A percentile compares a stretch with the other conserved stretches of the same genome.
These are phyloP conservation scores for Leontocebus nigricollis DNA, from an alignment of 2,797 vertebrate genomes.

Conservation along the genomic window DNA sequence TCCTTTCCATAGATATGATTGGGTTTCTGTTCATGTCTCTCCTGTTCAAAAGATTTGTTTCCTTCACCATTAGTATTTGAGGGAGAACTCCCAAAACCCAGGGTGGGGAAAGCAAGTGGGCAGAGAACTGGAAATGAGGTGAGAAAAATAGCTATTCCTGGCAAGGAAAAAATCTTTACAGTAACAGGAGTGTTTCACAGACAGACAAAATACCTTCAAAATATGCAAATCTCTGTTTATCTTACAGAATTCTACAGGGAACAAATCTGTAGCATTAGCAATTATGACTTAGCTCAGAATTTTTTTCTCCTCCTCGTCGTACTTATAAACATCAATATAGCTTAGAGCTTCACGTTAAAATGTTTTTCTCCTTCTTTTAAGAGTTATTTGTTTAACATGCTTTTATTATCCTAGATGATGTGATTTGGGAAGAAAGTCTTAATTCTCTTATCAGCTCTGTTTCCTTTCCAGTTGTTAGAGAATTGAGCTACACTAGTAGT, in stretches of 20 bases:
- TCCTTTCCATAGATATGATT: neutral
- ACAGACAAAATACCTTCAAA: constrained; percentile 57
- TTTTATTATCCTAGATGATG: constrained; percentile 81
- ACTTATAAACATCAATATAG: constrained; percentile 45
- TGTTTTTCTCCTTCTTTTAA: constrained; percentile 61
- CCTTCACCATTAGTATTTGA: neutral
- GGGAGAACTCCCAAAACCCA: neutral
- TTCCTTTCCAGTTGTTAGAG: constrained; percentile 80
- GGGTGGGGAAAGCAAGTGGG: neutral
- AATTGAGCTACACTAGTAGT: constrained; percentile 77
- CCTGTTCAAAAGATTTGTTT: neutral
- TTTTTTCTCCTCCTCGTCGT: neutral
- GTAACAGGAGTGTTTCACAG: constrained; percentile 20
- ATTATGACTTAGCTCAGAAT: constrained; percentile 43
- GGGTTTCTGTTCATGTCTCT: neutral
- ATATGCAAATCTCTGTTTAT: constrained; percentile 62
- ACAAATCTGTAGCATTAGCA: constrained; percentile 50
- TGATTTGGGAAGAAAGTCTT: constrained; percentile 75
- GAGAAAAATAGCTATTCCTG: neutral
- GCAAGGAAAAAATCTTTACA: constrained; percentile 11
- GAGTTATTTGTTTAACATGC: constrained; percentile 73
- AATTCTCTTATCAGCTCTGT: constrained; percentile 82
- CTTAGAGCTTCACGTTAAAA: constrained; percentile 61
- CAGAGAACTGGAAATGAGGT: neutral
- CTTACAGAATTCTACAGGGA: constrained; percentile 53